Evolutionary conservation across 2,888 invertebrate species (phyloP).

Genomic region (Himalopsyche tibetana): DNA sequence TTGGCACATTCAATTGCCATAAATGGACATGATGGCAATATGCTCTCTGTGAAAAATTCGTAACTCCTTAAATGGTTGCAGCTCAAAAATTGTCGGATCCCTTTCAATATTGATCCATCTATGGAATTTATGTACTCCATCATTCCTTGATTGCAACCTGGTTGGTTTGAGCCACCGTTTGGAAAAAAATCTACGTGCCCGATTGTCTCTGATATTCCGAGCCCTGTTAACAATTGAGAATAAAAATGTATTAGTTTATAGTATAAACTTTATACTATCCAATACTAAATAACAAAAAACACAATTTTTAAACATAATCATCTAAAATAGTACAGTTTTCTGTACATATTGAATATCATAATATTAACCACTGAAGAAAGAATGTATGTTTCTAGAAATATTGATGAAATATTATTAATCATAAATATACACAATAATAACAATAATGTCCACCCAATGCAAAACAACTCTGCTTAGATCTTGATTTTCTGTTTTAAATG

Average conservation of each 20-base stretch:
- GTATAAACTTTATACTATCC: no score
- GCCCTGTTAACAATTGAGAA: slow-evolving; percentile 70
- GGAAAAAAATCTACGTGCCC: slow-evolving; percentile 96
- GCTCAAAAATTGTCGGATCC: slow-evolving; percentile 83
- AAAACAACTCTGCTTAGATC: no score
- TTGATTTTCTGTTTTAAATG: no score
- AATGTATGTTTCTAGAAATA: no score
- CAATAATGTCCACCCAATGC: no score
- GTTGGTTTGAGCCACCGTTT: slow-evolving; percentile 88
- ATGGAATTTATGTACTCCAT: slow-evolving; percentile 61
- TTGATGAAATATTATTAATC: no score
- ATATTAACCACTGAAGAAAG: no score
- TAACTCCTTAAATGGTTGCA: slow-evolving; percentile 93
- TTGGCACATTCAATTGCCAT: slow-evolving; percentile 87
- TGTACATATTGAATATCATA: no score
- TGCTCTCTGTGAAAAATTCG: slow-evolving; percentile 89
- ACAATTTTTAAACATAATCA: background rate
- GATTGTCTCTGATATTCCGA: slow-evolving; percentile 88
- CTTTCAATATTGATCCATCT: slow-evolving; percentile 69
- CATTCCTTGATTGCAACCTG: slow-evolving; percentile 72
- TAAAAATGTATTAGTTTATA: no score
- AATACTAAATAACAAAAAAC: no score
- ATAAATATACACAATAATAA: no score
- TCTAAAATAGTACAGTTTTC: no score
- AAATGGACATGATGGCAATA: slow-evolving; percentile 87